phyloP scores from a whole-genome alignment of 2,797 vertebrate species.

The Cryptoblepharus egeriae region DNA sequence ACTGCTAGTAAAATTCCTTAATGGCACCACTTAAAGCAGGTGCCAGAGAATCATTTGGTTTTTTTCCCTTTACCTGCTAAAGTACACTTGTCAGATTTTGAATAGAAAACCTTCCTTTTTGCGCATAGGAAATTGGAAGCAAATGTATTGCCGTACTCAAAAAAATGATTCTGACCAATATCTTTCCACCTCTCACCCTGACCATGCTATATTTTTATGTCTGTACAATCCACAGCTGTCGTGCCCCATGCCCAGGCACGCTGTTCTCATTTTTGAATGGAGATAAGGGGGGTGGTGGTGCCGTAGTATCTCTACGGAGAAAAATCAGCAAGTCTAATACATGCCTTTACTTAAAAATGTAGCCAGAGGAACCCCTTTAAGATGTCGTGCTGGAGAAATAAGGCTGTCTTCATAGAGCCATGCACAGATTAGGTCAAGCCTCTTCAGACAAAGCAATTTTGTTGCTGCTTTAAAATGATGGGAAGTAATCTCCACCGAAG shows the following conservation, averaged over 20 bases:
- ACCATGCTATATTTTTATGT: constrained; percentile 30
- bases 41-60: neutral
- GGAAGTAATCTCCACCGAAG: constrained; percentile 73
- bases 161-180: constrained; percentile 50
- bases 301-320: constrained; percentile 36
- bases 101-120: constrained; percentile 60
- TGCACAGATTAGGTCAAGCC: constrained; percentile 73
- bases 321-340: constrained; percentile 61
- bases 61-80: accelerated
- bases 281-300: neutral
- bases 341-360: constrained; percentile 50
- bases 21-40: constrained; percentile 49
- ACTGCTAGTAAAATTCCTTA: constrained; percentile 59
- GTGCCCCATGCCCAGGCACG: constrained; percentile 17
- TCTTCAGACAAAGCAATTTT: constrained; percentile 74
- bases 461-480: constrained; percentile 68
- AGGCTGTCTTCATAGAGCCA: constrained; percentile 61
- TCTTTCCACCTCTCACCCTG: neutral
- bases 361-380: constrained; percentile 66
- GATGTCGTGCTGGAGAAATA: constrained; percentile 66
- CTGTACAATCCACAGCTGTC: constrained; percentile 12
- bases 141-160: constrained; percentile 42
- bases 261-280: constrained; percentile 38
- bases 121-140: constrained; percentile 53
- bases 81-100: constrained; percentile 56